These are phyloP conservation scores for Saccopteryx leptura DNA, from an alignment of 2,113 vertebrate genomes.

Conservation along the genomic window DNA sequence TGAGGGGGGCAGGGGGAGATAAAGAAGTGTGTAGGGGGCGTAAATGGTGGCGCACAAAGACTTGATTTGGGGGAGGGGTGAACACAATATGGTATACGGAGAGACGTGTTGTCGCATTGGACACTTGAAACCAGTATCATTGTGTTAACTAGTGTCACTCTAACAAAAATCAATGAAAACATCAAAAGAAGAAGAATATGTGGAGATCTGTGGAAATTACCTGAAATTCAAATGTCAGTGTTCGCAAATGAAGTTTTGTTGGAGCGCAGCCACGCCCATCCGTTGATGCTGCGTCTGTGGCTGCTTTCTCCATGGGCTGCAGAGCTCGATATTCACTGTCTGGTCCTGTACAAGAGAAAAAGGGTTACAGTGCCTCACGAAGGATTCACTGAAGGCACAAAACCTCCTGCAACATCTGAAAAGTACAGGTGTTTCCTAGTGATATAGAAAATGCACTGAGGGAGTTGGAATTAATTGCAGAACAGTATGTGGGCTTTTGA, in stretches of 20 bases:
- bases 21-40: too few relatives aligned
- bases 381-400: neutral
- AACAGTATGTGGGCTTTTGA: neutral
- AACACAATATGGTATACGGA: too few relatives aligned
- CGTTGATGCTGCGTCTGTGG: neutral
- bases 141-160: too few relatives aligned
- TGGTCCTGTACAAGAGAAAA: neutral
- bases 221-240: neutral
- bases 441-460: neutral
- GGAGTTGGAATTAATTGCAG: neutral
- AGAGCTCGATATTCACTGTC: neutral
- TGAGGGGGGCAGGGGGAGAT: too few relatives aligned
- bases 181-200: neutral
- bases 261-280: neutral
- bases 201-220: conserved; percentile 14
- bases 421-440: neutral
- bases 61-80: too few relatives aligned
- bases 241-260: neutral
- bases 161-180: neutral
- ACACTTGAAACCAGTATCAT: too few relatives aligned
- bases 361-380: neutral
- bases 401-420: neutral
- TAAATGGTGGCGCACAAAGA: too few relatives aligned
- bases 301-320: neutral
- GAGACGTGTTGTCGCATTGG: too few relatives aligned